Conservation (phyloP, 2,113 vertebrate species). For the Ascaphus truei region DNA sequence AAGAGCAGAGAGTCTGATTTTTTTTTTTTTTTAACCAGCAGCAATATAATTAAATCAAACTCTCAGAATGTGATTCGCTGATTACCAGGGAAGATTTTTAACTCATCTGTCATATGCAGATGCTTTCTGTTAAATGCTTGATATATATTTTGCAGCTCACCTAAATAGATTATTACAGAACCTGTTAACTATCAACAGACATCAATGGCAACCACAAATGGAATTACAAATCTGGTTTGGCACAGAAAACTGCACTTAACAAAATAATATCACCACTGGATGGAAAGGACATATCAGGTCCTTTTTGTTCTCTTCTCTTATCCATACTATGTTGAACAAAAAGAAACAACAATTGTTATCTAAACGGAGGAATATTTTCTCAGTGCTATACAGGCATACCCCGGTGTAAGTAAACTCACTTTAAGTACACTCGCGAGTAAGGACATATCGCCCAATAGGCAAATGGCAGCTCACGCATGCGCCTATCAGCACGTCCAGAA, state of each 20-base stretch:
- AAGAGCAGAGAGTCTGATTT: slow-evolving; percentile 47
- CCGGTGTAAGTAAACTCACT: no score
- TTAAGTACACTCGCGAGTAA: no score
- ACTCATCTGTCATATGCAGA: slow-evolving; percentile 54
- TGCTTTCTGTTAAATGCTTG: slow-evolving; percentile 58
- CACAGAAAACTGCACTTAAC: slow-evolving; percentile 54
- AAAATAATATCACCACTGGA: slow-evolving; percentile 51
- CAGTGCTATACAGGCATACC: no score
- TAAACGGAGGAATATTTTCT: no score
- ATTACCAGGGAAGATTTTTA: slow-evolving; percentile 53
- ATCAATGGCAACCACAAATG: slow-evolving; percentile 58
- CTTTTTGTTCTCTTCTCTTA: background rate
- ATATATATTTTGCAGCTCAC: slow-evolving; percentile 52
- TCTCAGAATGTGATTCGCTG: slow-evolving; percentile 51
- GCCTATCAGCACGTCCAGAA: no score
- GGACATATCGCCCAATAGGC: no score
- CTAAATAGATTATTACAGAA: slow-evolving; percentile 67
- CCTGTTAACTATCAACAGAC: slow-evolving; percentile 72
- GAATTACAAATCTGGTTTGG: slow-evolving; percentile 48
- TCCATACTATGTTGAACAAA: background rate
- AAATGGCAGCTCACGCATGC: no score
- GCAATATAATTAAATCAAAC: slow-evolving; percentile 59
- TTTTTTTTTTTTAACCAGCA: slow-evolving; percentile 53
- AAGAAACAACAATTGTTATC: no score
- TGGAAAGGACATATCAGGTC: slow-evolving; percentile 23